Conservation (phyloP, 2,797 vertebrate species). For the Schizopygopsis malacanthus region DNA sequence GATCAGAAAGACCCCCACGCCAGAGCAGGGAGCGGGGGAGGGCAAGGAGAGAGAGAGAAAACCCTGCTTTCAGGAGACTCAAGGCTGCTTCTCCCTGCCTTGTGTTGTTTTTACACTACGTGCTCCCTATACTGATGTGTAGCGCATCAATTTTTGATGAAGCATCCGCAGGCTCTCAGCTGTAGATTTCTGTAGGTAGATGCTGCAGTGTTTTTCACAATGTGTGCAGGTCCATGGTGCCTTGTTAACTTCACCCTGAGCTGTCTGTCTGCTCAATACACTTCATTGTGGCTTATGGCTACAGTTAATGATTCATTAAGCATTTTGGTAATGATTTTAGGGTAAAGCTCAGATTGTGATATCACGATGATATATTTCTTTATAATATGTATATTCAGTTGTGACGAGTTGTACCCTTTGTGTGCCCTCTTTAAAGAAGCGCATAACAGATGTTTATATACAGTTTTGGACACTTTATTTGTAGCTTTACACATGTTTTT, state of each 20-base stretch:
- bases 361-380: background rate
- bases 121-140: conserved; percentile 83
- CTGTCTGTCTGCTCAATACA: conserved; percentile 54
- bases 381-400: background rate
- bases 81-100: conserved; percentile 73
- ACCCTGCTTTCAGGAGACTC: conserved; percentile 71
- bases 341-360: background rate
- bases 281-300: conserved; percentile 43
- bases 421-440: background rate
- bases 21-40: conserved; percentile 66
- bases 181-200: conserved; percentile 56
- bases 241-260: conserved; percentile 63
- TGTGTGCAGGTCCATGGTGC: conserved; percentile 51
- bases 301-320: conserved; percentile 19
- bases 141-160: conserved; percentile 86
- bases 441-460: background rate
- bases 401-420: background rate
- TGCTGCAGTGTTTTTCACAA: conserved; percentile 43
- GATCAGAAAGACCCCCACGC: conserved; percentile 68
- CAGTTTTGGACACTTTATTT: background rate
- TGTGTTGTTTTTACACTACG: conserved; percentile 83
- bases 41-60: conserved; percentile 53
- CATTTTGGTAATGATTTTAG: background rate
- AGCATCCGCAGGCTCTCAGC: conserved; percentile 60
- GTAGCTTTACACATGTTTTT: background rate